Evolutionary conservation across 2,113 vertebrate species (phyloP), one percentile per base, ranked within the genome.

Genomic region (Entelurus aequoreus): DNA sequence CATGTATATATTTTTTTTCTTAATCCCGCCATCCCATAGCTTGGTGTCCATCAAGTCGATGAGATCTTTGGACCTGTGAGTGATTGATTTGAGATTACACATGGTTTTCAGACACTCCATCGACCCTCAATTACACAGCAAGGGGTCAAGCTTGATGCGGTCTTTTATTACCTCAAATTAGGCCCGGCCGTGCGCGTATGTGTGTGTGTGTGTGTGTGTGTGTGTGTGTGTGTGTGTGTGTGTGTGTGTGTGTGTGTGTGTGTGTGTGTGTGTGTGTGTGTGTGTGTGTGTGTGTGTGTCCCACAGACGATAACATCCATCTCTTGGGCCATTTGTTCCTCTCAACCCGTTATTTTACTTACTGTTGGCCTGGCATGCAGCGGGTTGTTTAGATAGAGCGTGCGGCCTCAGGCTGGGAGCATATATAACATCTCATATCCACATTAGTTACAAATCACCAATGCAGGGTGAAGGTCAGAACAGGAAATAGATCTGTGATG

Each of bases 121-220:
- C 74, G 76, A 82, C 81, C 83, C 71, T 63, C 48, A 46, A 16
- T 64, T 76, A 37, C 69, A 40, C 77, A 65, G 77, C n/a, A 11
- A 71, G 76, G 81, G 83, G 81, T 75, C 77, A 81, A 65, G 81
- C 81, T 78, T 80, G 68, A 84, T 74, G 68, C 69, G 77, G n/a
- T 83, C 82, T 72, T 86, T 84, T 86, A 86, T 87, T 78, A 86
- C 71, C 76, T 75, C 72, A 83, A 86, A 88, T 88, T 87, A 87
- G 83, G 74, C 70, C 57, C 77, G 12, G 5, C 1, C 12, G 44
- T 13, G 19, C 2, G 19, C 2, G 19, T 19, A 2, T 19, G 19
- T 19, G 19, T 19, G 19, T 19, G 19, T 19, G 19, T 19, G 19
- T 19, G 19, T 19, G 19, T 19, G 19, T 12, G 44, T 44, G 7